Evolutionary conservation across 2,888 invertebrate genomes (phyloP).

Genomic region (Hyppa rectilinea): DNA sequence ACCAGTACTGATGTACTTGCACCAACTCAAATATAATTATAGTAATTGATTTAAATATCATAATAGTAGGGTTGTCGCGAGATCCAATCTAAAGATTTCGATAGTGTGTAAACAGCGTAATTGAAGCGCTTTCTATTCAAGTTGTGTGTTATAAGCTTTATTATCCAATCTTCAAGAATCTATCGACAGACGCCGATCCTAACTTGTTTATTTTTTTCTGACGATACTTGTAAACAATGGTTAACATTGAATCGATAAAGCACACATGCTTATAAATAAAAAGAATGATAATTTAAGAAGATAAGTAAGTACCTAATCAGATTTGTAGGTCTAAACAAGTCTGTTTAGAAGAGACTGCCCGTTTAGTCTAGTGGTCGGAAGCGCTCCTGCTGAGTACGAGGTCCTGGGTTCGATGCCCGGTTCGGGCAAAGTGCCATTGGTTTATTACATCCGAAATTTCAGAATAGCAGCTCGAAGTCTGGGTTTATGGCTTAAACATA

Average conservation of each 20-base stretch:
- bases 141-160: conserved; percentile 48
- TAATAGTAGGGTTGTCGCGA: conserved; percentile 78
- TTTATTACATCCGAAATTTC: too few species aligned
- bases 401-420: too few species aligned
- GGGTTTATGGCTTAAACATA: too few species aligned
- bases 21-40: conserved; percentile 84
- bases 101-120: conserved; percentile 84
- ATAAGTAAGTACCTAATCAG: conserved; percentile 26
- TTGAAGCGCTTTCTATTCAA: conserved; percentile 65
- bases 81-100: conserved; percentile 78
- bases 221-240: conserved; percentile 62
- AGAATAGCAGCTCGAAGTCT: too few species aligned
- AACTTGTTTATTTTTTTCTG: conserved; percentile 69
- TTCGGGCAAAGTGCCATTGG: too few species aligned
- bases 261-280: conserved; percentile 49
- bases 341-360: too few species aligned
- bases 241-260: conserved; percentile 62
- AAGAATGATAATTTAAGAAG: conserved; percentile 46
- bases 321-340: too few species aligned
- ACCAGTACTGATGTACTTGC: conserved; percentile 70
- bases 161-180: conserved; percentile 51
- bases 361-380: too few species aligned
- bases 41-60: conserved; percentile 89
- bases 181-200: conserved; percentile 61
- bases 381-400: too few species aligned